Percentiles rank a stretch among this genome's conserved stretches.
phyloP scores from a whole-genome alignment of 2,113 vertebrate genomes.

The Ranitomeya variabilis region DNA sequence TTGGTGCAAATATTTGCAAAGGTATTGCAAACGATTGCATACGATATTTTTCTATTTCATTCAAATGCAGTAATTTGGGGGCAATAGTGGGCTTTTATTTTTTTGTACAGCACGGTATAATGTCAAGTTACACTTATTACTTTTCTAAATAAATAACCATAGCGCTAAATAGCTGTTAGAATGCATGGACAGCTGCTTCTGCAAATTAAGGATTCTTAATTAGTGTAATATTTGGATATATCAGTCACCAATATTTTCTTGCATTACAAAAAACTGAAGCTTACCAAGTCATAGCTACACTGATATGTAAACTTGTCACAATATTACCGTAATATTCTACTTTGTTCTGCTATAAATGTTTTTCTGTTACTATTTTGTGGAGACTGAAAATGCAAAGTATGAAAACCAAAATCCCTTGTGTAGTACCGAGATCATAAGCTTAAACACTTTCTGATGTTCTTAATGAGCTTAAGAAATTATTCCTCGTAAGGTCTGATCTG shows the following conservation, averaged over 20 bases:
- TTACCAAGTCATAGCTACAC: too few species aligned
- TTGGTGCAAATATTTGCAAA: too few species aligned
- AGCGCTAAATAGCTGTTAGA: neutral
- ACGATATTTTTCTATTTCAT: neutral
- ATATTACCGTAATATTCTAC: neutral
- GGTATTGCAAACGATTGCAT: neutral
- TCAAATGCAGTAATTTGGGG: neutral
- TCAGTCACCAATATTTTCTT: conserved; percentile 2
- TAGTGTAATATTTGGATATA: neutral
- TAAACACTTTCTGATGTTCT: conserved; percentile 4
- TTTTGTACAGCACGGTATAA: neutral
- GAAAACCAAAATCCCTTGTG: conserved; percentile 7
- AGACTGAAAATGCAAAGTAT: neutral
- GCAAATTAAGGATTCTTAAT: neutral
- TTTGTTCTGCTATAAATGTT: neutral
- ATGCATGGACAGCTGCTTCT: neutral
- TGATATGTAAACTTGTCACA: neutral
- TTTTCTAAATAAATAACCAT: neutral
- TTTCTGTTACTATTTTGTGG: neutral
- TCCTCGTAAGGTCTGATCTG: neutral
- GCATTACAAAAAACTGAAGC: neutral
- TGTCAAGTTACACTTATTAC: neutral
- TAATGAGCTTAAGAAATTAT: conserved; percentile 5
- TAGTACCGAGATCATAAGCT: neutral
- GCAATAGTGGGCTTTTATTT: neutral